A percentile compares a stretch with the other conserved stretches of the same genome.
These are phyloP conservation scores for Acrobasis repandana DNA, from an alignment of 2,888 invertebrate species.

Conservation along the genomic window DNA sequence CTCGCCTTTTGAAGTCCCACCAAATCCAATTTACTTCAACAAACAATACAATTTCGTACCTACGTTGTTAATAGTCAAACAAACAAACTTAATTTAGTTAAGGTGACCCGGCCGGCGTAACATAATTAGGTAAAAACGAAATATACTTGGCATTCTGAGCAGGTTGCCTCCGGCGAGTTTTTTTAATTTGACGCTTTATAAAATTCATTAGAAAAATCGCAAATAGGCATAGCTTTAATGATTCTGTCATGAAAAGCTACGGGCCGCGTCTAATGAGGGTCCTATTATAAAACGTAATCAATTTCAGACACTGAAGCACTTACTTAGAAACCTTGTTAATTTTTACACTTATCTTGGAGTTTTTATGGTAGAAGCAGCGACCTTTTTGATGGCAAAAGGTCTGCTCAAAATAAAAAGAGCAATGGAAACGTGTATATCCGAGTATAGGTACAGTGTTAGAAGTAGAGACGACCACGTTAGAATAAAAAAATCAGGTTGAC, in stretches of 20 bases:
- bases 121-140: conserved; percentile 62
- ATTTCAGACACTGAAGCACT: conserved; percentile 38
- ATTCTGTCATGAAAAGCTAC: conserved; percentile 63
- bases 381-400: conserved; percentile 1
- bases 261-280: conserved; percentile 58
- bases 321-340: conserved; percentile 22
- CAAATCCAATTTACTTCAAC: conserved; percentile 33
- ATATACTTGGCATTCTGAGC: conserved; percentile 43
- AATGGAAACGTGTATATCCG: not conserved
- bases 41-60: conserved; percentile 37
- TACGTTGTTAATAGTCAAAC: conserved; percentile 46
- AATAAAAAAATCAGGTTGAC: too few species aligned
- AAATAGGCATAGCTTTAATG: conserved; percentile 53
- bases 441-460: too few species aligned
- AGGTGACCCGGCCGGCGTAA: conserved; percentile 54
- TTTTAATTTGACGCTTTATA: conserved; percentile 59
- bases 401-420: not conserved
- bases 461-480: too few species aligned
- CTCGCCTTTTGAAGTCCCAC: conserved; percentile 30
- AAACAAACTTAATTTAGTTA: conserved; percentile 61
- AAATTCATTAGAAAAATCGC: conserved; percentile 47
- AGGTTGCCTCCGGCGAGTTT: conserved; percentile 36
- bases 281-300: conserved; percentile 54
- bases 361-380: not conserved
- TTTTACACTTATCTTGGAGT: conserved; percentile 11